Conservation (phyloP, 92 coral and sea anemone species). For the Epizoanthus ramosus region DNA sequence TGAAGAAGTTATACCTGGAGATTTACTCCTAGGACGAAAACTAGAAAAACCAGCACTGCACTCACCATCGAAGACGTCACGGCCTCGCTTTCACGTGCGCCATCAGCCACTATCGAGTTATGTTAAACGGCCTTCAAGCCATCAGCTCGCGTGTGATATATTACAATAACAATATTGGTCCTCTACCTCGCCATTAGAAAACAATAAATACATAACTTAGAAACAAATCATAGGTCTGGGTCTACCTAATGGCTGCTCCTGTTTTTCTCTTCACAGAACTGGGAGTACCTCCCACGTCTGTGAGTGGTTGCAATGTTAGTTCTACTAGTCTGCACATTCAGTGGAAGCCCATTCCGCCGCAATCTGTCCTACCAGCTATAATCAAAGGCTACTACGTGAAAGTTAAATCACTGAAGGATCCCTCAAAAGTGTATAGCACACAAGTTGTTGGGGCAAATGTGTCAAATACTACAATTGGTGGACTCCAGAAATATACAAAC, state of each 20-base stretch:
- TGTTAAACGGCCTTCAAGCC: too few species aligned
- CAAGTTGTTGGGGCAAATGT: neutral
- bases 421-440: neutral
- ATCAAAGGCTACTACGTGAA: constrained; percentile 16
- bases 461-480: neutral
- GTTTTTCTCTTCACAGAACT: neutral
- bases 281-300: neutral
- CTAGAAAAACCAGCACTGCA: too few species aligned
- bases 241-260: neutral
- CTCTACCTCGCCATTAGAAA: too few species aligned
- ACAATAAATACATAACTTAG: too few species aligned
- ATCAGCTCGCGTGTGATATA: too few species aligned
- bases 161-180: too few species aligned
- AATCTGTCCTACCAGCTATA: constrained; percentile 4
- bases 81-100: too few species aligned
- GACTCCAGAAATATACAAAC: constrained; percentile 13
- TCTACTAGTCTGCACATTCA: constrained; percentile 1
- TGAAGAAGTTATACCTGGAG: too few species aligned
- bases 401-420: neutral
- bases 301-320: neutral
- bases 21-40: too few species aligned
- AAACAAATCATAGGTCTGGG: too few species aligned
- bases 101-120: too few species aligned
- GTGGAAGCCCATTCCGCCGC: constrained; percentile 11
- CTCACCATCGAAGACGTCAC: too few species aligned